phyloP scores from a whole-genome alignment of 2,113 vertebrate species.

The Callipepla californica region DNA sequence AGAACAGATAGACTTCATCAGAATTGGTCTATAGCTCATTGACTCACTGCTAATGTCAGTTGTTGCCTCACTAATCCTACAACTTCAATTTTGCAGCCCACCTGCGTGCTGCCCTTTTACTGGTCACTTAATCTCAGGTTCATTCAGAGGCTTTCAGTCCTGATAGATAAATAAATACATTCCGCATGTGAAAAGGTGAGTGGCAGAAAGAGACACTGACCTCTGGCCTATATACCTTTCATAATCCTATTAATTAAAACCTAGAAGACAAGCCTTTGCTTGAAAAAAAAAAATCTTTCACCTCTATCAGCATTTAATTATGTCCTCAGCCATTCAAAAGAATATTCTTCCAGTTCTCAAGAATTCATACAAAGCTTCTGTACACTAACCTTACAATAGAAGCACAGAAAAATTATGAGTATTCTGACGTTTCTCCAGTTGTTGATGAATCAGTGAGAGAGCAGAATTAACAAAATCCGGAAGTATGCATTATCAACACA shows the following conservation, averaged over 20 bases:
- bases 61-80: not conserved
- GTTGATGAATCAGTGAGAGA: not conserved
- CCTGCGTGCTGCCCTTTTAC: not conserved
- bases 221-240: not conserved
- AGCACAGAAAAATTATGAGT: not conserved
- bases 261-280: not conserved
- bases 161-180: not conserved
- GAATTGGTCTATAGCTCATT: not conserved
- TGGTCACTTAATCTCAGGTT: not conserved
- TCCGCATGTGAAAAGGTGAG: not conserved
- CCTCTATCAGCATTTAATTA: not conserved
- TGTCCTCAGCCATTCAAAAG: not conserved
- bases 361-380: not conserved
- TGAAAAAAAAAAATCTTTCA: not conserved
- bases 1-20: not conserved
- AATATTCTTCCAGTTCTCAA: not conserved
- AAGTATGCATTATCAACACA: not conserved
- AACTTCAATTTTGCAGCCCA: not conserved
- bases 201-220: not conserved
- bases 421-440: not conserved
- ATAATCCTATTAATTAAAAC: not conserved
- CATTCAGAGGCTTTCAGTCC: not conserved
- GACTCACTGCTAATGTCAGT: not conserved
- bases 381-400: not conserved
- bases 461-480: not conserved